Base-by-base conservation (phyloP, 2,113 vertebrate genomes). In the Paralichthys olivaceus region DNA sequence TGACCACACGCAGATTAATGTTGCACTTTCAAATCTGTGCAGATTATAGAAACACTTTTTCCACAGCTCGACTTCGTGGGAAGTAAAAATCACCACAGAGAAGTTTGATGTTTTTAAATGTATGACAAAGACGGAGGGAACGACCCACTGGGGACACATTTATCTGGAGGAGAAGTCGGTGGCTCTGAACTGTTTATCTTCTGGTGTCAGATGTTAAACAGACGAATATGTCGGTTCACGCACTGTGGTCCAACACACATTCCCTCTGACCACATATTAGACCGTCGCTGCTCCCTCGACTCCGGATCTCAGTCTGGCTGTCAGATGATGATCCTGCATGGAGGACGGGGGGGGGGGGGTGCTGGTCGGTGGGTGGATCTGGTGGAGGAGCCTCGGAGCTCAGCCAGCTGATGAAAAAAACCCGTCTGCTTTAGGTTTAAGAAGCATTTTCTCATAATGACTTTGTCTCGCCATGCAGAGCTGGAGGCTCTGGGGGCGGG, bases 361-460 rank as follows among this genome's bases (percentile, higher is more conserved):
- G n/a, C n/a, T n/a, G n/a, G n/a, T n/a, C n/a, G n/a, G n/a, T n/a
- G n/a, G 34, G 62, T 58, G 77, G 85, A 43, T 71, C 43, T 15
- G 43, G 3, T 45, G 85, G 32, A 55, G 58, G 77, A 69, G 55
- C 22, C 53, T 45, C 5, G 59, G 37, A 69, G 81, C 15, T 40
- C 58, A 32, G 71, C 63, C 86, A 80, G 76, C 59, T 68, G 78
- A 79, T 56, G 62, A 71, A 74, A 78, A 83, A 75, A 79, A 37
- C 11, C 64, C 28, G 74, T 81, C 88, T 92, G 88, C 82, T 89
- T 91, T 71, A 60, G 63, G 72, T 86, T 90, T 88, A 23, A 64
- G 51, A 19, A 73, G 57, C 37, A 43, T 72, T 88, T 89, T 86
- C 80, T 88, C 76, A 28, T 87, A 80, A 90, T 90, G 74, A 85